Base-by-base conservation (phyloP, 2,797 vertebrate genomes). In the Acanthurus tractus region DNA sequence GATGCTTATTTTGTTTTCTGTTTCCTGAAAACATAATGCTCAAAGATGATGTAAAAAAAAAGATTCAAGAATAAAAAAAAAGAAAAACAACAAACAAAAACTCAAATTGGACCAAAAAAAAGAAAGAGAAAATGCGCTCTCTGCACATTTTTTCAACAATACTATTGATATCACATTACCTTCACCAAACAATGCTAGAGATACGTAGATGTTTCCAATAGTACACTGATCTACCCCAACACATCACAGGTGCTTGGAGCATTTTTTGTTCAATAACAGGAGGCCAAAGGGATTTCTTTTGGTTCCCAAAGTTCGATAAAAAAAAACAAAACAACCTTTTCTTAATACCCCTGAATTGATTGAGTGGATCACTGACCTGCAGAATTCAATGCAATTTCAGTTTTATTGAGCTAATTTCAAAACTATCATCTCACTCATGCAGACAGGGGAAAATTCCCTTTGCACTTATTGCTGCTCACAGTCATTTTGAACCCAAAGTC, bases 11-110 rank as follows among this genome's bases (percentile, higher is more conserved):
- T 71, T 85, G 91, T 88, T 97, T 99, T 98, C 98, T 98, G 97
- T 99, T 99, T 99, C 95, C 98, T 99, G 97, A 96, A 99, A 96
- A 95, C 81, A 95, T 94, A 96, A 95, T 92, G 93, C 93, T 96
- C 93, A 96, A 94, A 96, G 73, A 92, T 89, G 84, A 87, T 89
- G 88, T 94, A 92, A 89, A 94, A 82, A 90, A 88, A 90, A 75
- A 92, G 36, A 77, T 77, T 78, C 53, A 82, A 88, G n/a, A 88
- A 94, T 93, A 50, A 85, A 93, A 89, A 83, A 86, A 88, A 83
- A 89, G 83, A 77, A 90, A 53, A 67, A 68, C 29, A 77, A 75
- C 25, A 92, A 66, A 34, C 29, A 85, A 4, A 64, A 90, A 81
- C 54, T 75, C 55, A 91, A 82, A 90, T 76, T 48, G 61, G 79